A percentile compares a stretch with the other conserved stretches of the same genome.
Conservation (phyloP, 2,113 vertebrate species). For the Cebus imitator region DNA sequence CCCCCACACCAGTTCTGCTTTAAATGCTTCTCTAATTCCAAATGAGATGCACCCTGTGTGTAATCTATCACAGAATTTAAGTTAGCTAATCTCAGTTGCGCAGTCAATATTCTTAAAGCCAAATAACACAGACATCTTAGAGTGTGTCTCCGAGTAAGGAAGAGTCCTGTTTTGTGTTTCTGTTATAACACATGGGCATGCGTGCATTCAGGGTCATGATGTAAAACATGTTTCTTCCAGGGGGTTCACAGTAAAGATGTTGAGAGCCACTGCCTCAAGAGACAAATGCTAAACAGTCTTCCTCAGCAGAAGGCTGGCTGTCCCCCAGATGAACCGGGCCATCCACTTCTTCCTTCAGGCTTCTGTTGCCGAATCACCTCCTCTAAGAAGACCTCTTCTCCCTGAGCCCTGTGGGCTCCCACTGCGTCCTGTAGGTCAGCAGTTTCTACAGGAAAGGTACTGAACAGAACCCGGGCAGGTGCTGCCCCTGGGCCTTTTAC, state of each 20-base stretch:
- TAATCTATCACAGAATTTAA: background rate
- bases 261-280: background rate
- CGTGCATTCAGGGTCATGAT: background rate
- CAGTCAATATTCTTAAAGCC: background rate
- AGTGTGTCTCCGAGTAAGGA: background rate
- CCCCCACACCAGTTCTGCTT: background rate
- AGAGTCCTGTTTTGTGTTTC: background rate
- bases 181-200: background rate
- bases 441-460: background rate
- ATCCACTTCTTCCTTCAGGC: background rate
- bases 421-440: background rate
- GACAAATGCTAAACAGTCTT: background rate
- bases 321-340: background rate
- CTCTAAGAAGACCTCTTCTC: background rate
- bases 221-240: background rate
- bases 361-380: background rate
- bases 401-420: background rate
- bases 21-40: background rate
- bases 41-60: background rate
- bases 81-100: background rate
- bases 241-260: background rate
- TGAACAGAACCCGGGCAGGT: background rate
- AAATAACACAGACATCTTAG: background rate
- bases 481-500: background rate
- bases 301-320: background rate